These are phyloP conservation scores for Menidia menidia DNA, from an alignment of 2,797 vertebrate genomes.

Conservation along the genomic window DNA sequence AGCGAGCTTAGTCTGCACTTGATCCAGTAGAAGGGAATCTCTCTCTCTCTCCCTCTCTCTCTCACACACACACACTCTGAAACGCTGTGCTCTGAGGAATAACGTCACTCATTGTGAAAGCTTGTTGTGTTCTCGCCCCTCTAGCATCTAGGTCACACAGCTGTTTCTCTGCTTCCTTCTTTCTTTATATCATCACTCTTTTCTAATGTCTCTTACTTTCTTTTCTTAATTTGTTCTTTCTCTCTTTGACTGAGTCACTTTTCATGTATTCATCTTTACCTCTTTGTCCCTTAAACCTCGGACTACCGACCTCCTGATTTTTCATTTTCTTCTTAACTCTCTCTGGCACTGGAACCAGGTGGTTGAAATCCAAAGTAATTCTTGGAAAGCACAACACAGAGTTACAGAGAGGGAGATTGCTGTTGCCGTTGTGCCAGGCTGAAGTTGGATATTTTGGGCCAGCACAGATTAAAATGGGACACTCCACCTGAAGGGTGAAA, in stretches of 20 bases:
- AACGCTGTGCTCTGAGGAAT: constrained; percentile 37
- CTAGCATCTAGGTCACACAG: constrained; percentile 66
- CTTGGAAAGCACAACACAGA: not conserved
- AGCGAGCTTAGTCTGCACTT: constrained; percentile 44
- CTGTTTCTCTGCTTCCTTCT: constrained; percentile 24
- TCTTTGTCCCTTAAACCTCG: not conserved
- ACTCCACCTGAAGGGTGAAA: not conserved
- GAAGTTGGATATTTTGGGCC: not conserved
- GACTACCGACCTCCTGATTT: not conserved
- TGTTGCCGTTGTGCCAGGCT: not conserved
- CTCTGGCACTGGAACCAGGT: not conserved
- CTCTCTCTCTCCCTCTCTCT: constrained; percentile 26
- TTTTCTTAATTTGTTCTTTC: not conserved
- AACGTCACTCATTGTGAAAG: constrained; percentile 55
- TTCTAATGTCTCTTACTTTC: not conserved
- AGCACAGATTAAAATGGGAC: not conserved
- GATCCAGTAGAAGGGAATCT: constrained; percentile 45
- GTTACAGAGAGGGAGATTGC: not conserved
- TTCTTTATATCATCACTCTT: constrained; percentile 2
- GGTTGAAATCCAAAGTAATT: not conserved
- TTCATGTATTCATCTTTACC: not conserved
- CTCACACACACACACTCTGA: constrained; percentile 22
- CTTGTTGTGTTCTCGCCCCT: constrained; percentile 50
- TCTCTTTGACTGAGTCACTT: not conserved
- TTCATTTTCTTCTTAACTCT: not conserved